A percentile compares a stretch with the other conserved stretches of the same genome.
Evolutionary conservation across 2,113 vertebrate genomes (phyloP).

Genomic region (Rafetus swinhoei): DNA sequence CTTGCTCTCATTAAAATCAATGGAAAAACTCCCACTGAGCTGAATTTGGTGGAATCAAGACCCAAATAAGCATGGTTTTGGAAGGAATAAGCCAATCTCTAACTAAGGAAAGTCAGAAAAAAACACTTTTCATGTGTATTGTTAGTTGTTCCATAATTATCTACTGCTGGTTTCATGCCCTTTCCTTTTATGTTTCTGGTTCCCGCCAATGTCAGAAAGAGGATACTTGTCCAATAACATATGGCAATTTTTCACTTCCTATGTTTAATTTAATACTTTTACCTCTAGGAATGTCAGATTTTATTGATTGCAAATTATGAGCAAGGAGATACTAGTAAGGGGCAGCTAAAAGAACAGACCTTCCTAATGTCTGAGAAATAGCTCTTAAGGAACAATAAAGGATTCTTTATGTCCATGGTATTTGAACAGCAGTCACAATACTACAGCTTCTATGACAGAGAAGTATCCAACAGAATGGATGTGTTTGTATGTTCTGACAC

Average conservation of each 20-base stretch:
- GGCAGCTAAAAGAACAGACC: neutral
- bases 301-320: neutral
- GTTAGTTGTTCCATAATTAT: neutral
- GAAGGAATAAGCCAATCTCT: neutral
- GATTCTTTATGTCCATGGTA: neutral
- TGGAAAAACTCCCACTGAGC: constrained; percentile 6
- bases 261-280: constrained; percentile 12
- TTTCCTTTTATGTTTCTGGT: neutral
- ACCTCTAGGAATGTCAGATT: neutral
- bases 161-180: neutral
- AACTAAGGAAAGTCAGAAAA: neutral
- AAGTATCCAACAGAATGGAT: neutral
- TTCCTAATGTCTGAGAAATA: neutral
- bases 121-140: neutral
- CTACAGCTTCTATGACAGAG: neutral
- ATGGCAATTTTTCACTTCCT: neutral
- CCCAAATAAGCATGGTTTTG: neutral
- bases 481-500: neutral
- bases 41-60: neutral
- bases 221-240: neutral
- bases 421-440: neutral
- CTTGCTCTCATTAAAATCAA: constrained; percentile 12
- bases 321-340: neutral
- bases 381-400: neutral
- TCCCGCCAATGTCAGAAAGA: neutral